Conservation (phyloP, 2,113 vertebrate genomes). For the Eurypyga helias region DNA sequence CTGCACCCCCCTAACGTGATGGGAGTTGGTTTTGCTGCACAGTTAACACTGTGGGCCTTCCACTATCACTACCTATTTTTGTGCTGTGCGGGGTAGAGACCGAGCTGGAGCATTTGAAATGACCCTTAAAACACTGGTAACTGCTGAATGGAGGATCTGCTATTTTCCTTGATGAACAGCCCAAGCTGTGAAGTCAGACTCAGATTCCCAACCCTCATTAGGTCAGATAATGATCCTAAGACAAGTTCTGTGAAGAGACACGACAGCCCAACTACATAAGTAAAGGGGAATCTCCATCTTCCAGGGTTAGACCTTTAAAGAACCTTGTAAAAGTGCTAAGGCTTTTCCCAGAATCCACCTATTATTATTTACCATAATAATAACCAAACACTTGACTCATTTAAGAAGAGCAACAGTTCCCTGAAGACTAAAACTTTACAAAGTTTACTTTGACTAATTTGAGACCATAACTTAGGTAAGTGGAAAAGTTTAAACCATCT, state of each 20-base stretch:
- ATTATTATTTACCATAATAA: neutral
- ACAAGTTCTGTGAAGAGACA: neutral
- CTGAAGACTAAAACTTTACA: neutral
- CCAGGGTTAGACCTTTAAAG: neutral
- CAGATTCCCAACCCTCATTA: neutral
- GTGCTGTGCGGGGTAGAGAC: neutral
- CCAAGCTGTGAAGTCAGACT: neutral
- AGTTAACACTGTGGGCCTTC: neutral
- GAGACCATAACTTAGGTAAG: neutral
- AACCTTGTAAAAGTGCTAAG: neutral
- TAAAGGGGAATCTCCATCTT: neutral
- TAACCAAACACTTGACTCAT: neutral
- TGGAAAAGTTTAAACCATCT: neutral
- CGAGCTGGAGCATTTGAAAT: neutral
- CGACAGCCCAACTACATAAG: neutral
- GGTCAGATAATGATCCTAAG: fast-evolving
- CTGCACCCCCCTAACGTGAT: neutral
- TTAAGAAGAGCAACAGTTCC: neutral
- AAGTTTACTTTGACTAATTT: neutral
- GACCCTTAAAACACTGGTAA: neutral
- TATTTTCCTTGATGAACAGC: neutral
- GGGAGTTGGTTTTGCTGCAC: neutral
- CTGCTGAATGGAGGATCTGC: neutral
- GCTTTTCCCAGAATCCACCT: neutral
- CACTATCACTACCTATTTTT: neutral